Base-by-base conservation (phyloP, 2,888 invertebrate genomes). In the Sminthurinus aureus region DNA sequence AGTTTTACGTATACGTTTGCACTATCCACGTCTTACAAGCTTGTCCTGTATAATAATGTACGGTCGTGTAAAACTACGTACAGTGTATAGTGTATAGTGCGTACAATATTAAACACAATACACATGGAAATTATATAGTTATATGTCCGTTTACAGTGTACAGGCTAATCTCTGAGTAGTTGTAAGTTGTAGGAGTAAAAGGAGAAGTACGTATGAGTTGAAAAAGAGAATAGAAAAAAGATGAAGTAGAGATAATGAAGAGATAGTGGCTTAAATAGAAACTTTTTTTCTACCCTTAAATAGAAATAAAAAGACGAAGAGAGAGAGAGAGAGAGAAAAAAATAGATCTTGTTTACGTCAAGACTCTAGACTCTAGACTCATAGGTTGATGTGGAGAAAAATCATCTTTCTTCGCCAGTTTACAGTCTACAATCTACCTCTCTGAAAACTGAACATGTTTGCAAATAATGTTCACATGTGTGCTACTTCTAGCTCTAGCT, bases 341-440 rank as follows among this genome's bases (percentile, higher is more conserved):
- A 71, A 38, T 75, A 26, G 38, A 75, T 81, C 66, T 81, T 74
- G 66, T 75, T 38, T 38, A 51, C 71, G 50, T 75, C 38, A 74
- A 74, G 75, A 81, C 58, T 52, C 73, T 26, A 50, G 75, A 66
- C 67, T 67, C 66, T 51, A 71, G 77, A 20, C 67, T 67, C 67
- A 67, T 67, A n/a, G n/a, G n/a, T 67, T 22, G 2, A 20, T 20
- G 71, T 26, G 26, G 26, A 15, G 76, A 69, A 51, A 52, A 66
- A 76, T 78, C 69, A 78, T 71, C 22, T 11, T 58, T 73, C 78
- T n/a, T 64, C 71, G 26, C 78, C 67, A 69, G 69, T 58, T 50
- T n/a, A 71, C 22, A 71, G 71, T 12, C 52, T 82, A 77, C 78
- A 77, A 82, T 78, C 78, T 82, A 82, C 38, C 38, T 38, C 38